Evolutionary conservation across 2,113 vertebrate genomes (phyloP).

Genomic region (Oceanites oceanicus): DNA sequence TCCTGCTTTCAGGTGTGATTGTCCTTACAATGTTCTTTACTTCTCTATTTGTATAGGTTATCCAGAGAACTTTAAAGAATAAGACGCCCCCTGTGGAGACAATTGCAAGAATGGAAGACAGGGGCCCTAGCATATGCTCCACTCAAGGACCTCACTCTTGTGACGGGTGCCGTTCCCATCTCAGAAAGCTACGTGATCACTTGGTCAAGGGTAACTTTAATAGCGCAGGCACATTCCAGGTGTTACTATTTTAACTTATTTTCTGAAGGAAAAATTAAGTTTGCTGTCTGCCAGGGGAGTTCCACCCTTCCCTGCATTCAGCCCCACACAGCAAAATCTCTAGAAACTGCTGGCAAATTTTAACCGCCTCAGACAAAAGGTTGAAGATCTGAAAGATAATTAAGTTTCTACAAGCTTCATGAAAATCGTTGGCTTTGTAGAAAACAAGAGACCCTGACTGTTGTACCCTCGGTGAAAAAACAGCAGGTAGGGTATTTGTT

Average conservation of each 20-base stretch:
- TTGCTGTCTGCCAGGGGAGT: background rate
- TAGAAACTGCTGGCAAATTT: background rate
- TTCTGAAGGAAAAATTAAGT: background rate
- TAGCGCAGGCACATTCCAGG: background rate
- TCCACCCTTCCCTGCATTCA: background rate
- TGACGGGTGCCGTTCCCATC: accelerated
- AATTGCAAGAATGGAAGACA: background rate
- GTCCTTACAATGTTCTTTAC: background rate
- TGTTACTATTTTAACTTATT: background rate
- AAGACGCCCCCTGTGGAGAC: background rate
- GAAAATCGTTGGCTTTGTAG: background rate
- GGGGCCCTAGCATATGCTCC: background rate
- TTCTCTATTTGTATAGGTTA: background rate
- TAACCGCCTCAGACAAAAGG: background rate
- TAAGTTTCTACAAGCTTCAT: background rate
- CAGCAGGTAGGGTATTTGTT: background rate
- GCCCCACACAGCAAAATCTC: background rate
- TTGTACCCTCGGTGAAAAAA: background rate
- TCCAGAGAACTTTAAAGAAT: background rate
- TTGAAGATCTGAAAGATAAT: background rate
- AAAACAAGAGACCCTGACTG: background rate
- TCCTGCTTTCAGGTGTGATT: background rate
- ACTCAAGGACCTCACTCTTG: background rate
- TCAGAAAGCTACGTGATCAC: background rate
- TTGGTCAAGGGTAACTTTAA: background rate